These are phyloP conservation scores for Schizopygopsis malacanthus DNA, from an alignment of 2,797 vertebrate species.

Conservation along the genomic window DNA sequence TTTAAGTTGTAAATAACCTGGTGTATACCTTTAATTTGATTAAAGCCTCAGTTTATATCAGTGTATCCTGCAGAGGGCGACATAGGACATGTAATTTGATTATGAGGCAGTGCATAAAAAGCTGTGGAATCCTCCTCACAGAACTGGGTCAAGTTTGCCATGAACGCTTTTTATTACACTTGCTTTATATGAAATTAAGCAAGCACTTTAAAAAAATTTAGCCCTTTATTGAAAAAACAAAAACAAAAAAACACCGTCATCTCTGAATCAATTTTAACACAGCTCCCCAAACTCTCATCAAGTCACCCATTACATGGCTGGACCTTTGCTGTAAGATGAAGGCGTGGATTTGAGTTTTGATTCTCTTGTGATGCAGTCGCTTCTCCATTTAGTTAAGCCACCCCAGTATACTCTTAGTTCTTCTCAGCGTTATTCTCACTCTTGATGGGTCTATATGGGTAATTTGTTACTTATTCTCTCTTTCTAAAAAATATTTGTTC, in stretches of 20 bases:
- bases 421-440: conserved; percentile 4
- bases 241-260: neutral
- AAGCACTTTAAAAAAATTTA: neutral
- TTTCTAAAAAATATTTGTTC: too few relatives aligned
- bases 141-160: conserved; percentile 5
- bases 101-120: neutral
- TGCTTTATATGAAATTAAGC: neutral
- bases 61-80: conserved; percentile 52
- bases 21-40: conserved; percentile 9
- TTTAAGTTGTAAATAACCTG: neutral
- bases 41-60: neutral
- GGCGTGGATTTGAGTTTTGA: neutral
- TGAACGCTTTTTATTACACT: neutral
- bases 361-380: conserved; percentile 14
- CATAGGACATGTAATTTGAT: conserved; percentile 16
- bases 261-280: neutral
- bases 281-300: neutral
- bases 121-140: neutral
- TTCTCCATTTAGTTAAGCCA: conserved; percentile 23
- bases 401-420: conserved; percentile 13
- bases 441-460: conserved; percentile 16
- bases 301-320: conserved; percentile 3
- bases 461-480: too few relatives aligned
- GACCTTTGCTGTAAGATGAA: neutral
- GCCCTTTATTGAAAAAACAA: neutral